phyloP scores from a whole-genome alignment of 2,797 vertebrate genomes.

The Menidia menidia region DNA sequence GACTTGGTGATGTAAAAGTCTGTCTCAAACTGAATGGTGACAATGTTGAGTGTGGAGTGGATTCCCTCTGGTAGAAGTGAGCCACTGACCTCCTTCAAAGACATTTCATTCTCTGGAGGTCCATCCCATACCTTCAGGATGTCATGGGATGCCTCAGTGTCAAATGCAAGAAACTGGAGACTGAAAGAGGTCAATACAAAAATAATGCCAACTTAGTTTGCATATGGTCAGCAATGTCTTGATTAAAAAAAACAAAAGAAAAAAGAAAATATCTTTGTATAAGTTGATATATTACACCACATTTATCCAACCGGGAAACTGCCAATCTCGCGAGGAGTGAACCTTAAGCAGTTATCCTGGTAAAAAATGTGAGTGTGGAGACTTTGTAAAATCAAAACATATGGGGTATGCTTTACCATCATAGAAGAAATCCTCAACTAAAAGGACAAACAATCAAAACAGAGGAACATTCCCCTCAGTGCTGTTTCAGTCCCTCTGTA shows the following conservation, averaged over 20 bases:
- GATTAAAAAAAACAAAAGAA: neutral
- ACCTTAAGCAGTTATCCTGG: slow-evolving; percentile 48
- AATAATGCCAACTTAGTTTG: slow-evolving; percentile 4
- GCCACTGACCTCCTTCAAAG: slow-evolving; percentile 94
- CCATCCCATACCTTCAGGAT: slow-evolving; percentile 98
- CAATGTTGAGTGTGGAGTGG: slow-evolving; percentile 94
- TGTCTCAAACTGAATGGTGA: slow-evolving; percentile 97
- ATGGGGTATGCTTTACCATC: slow-evolving; percentile 57
- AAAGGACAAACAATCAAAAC: slow-evolving; percentile 18
- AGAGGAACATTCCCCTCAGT: slow-evolving; percentile 43
- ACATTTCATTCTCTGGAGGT: slow-evolving; percentile 94
- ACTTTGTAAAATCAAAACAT: slow-evolving; percentile 63
- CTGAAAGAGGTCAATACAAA: slow-evolving; percentile 72
- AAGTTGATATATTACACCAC: too few species aligned
- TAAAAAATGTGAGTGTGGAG: slow-evolving; percentile 41
- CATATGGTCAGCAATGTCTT: neutral
- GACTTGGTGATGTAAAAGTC: slow-evolving; percentile 99
- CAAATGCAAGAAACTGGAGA: slow-evolving; percentile 96
- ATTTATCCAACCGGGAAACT: too few species aligned
- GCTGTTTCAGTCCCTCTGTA: slow-evolving; percentile 50
- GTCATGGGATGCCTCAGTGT: slow-evolving; percentile 97
- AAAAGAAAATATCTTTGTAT: too few species aligned
- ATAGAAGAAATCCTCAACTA: slow-evolving; percentile 43
- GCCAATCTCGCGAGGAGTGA: slow-evolving; percentile 44
- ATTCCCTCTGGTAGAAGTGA: slow-evolving; percentile 96